A percentile compares a stretch with the other conserved stretches of the same genome.
phyloP scores from a whole-genome alignment of 2,797 vertebrate species.

The Channa striata region DNA sequence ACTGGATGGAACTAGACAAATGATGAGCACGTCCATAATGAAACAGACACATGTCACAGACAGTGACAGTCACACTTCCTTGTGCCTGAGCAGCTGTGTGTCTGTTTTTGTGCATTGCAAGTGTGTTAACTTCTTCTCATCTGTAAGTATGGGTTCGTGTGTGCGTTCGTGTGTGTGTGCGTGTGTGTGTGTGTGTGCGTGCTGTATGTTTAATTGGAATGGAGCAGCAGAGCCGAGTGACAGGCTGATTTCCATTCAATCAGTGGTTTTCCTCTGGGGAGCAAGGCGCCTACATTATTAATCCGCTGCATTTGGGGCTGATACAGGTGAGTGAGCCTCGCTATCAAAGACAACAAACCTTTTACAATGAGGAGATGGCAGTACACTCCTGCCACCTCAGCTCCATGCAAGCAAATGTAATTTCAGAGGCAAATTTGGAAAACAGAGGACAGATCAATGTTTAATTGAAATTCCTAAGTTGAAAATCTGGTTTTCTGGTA shows the following conservation, averaged over 20 bases:
- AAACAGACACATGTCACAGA: slow-evolving; percentile 28
- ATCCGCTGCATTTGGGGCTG: slow-evolving; percentile 42
- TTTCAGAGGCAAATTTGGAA: slow-evolving; percentile 50
- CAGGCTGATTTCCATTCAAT: slow-evolving; percentile 56
- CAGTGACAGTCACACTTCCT: slow-evolving; percentile 4
- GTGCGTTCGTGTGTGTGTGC: not conserved
- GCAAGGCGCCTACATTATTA: slow-evolving; percentile 50
- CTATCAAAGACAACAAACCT: slow-evolving; percentile 41
- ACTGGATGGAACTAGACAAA: slow-evolving; percentile 14
- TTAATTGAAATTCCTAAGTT: slow-evolving; percentile 16
- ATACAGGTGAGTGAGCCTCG: slow-evolving; percentile 43
- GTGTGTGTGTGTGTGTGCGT: not conserved
- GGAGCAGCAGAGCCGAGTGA: slow-evolving; percentile 18
- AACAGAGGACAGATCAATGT: slow-evolving; percentile 14
- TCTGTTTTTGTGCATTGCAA: not conserved
- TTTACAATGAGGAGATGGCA: slow-evolving; percentile 31
- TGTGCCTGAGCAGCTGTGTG: slow-evolving; percentile 7
- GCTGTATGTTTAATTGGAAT: slow-evolving; percentile 18
- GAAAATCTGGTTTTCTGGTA: slow-evolving; percentile 29
- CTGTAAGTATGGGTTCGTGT: not conserved
- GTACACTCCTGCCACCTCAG: not conserved
- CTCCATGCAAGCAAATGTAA: slow-evolving; percentile 28
- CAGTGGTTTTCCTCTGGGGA: slow-evolving; percentile 23
- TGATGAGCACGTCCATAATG: slow-evolving; percentile 22
- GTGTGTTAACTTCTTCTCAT: not conserved